A percentile compares a stretch with the other conserved stretches of the same genome.
These are phyloP conservation scores for Drosophila kepulauana DNA, from an alignment of 1,140 invertebrate species.

Conservation along the genomic window DNA sequence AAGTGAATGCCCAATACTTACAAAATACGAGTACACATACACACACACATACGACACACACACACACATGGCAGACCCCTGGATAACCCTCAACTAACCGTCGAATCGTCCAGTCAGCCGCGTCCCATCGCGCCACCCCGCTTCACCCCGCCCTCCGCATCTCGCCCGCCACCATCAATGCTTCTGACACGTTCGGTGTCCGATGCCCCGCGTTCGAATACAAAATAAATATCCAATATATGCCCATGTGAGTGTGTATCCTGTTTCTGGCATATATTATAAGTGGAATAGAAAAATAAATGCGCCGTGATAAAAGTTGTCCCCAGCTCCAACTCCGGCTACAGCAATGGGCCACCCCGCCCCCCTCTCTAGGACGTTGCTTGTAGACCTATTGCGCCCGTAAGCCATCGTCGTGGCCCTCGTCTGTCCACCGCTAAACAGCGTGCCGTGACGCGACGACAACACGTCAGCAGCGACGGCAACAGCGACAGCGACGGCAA, in stretches of 20 bases:
- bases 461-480: slow-evolving; percentile 79
- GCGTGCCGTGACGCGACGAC: slow-evolving; percentile 68
- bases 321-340: slow-evolving; percentile 34
- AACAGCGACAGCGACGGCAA: slow-evolving; percentile 37
- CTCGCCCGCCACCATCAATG: slow-evolving; percentile 40
- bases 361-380: slow-evolving; percentile 30
- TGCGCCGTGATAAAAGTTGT: slow-evolving; percentile 83
- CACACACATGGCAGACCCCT: slow-evolving; percentile 30
- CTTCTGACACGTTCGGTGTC: slow-evolving; percentile 78
- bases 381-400: slow-evolving; percentile 26
- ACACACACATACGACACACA: slow-evolving; percentile 2
- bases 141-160: neutral
- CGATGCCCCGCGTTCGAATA: slow-evolving; percentile 77
- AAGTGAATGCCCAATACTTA: slow-evolving; percentile 61
- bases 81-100: slow-evolving; percentile 65
- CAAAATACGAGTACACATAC: slow-evolving; percentile 38
- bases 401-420: slow-evolving; percentile 39
- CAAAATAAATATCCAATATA: slow-evolving; percentile 85
- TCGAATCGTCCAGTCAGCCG: slow-evolving; percentile 54
- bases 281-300: slow-evolving; percentile 85
- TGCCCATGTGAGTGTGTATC: slow-evolving; percentile 82
- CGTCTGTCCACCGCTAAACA: slow-evolving; percentile 64
- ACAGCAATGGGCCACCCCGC: slow-evolving; percentile 30
- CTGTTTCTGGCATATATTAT: slow-evolving; percentile 85
- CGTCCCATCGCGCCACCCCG: neutral